A percentile compares a stretch with the other conserved stretches of the same genome.
Evolutionary conservation across 2,797 vertebrate species (phyloP).

Genomic region (Rhincodon typus): DNA sequence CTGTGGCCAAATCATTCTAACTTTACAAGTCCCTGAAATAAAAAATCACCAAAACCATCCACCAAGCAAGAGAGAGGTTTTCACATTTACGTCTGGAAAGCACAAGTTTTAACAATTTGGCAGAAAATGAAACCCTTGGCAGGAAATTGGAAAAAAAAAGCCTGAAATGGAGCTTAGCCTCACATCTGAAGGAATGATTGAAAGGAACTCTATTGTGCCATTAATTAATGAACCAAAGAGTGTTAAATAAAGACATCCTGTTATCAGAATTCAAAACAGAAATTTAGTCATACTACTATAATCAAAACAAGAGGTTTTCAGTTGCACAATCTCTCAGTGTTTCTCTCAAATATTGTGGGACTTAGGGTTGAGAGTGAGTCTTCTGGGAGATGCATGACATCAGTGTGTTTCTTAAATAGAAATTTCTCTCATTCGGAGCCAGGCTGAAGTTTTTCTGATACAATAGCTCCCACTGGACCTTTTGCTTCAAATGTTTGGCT

Average conservation of each 20-base stretch:
- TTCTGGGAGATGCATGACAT: slow-evolving; percentile 34
- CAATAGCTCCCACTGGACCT: slow-evolving; percentile 3
- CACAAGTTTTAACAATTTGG: slow-evolving; percentile 37
- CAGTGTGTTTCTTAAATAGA: slow-evolving; percentile 7
- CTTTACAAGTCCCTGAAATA: neutral
- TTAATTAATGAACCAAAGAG: slow-evolving; percentile 36
- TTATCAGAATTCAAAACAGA: slow-evolving; percentile 25
- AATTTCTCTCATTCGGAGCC: slow-evolving; percentile 16
- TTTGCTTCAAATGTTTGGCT: neutral
- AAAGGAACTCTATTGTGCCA: slow-evolving; percentile 27
- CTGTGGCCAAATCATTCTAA: neutral
- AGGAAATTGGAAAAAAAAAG: slow-evolving; percentile 37
- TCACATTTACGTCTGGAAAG: slow-evolving; percentile 19
- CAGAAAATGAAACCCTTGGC: slow-evolving; percentile 25
- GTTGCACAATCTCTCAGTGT: neutral
- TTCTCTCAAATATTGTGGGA: slow-evolving; percentile 33
- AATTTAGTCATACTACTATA: slow-evolving; percentile 12
- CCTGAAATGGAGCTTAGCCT: slow-evolving; percentile 12
- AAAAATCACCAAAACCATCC: neutral
- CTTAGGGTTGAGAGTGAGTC: neutral
- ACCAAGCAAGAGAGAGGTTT: neutral
- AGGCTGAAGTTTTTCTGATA: slow-evolving; percentile 26
- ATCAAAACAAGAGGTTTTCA: slow-evolving; percentile 33
- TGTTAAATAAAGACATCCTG: slow-evolving; percentile 38
- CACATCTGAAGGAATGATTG: slow-evolving; percentile 34